A percentile compares a stretch with the other conserved stretches of the same genome.
These are phyloP conservation scores for Chionoecetes opilio DNA, from an alignment of 1,140 invertebrate genomes.

Conservation along the genomic window DNA sequence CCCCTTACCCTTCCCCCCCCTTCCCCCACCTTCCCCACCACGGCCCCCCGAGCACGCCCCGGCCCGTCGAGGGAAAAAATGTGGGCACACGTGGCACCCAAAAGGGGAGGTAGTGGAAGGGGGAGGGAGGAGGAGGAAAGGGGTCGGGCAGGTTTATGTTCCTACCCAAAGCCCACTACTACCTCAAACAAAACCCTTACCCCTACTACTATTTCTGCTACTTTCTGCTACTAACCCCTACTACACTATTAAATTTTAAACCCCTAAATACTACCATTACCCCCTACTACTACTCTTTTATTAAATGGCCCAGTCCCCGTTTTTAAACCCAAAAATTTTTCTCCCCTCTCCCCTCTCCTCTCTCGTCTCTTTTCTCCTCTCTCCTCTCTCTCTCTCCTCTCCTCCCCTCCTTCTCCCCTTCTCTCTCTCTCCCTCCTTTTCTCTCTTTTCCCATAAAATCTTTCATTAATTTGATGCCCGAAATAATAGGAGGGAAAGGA, in stretches of 20 bases:
- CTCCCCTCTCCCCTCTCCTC: neutral
- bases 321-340: neutral
- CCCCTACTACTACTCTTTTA: neutral
- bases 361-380: neutral
- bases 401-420: neutral
- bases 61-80: neutral
- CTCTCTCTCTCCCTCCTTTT: neutral
- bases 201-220: neutral
- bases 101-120: neutral
- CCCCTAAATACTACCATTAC: neutral
- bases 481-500: too few species aligned
- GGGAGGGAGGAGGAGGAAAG: neutral
- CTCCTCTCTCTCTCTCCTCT: neutral
- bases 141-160: neutral
- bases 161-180: neutral
- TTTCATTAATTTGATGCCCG: neutral
- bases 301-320: neutral
- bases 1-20: too few species aligned
- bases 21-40: neutral
- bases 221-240: neutral
- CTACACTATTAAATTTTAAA: neutral
- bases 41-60: neutral
- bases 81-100: neutral
- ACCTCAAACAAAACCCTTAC: neutral
- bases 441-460: neutral